phyloP scores from a whole-genome alignment of 1,140 invertebrate genomes.

The Octopus bimaculoides region DNA sequence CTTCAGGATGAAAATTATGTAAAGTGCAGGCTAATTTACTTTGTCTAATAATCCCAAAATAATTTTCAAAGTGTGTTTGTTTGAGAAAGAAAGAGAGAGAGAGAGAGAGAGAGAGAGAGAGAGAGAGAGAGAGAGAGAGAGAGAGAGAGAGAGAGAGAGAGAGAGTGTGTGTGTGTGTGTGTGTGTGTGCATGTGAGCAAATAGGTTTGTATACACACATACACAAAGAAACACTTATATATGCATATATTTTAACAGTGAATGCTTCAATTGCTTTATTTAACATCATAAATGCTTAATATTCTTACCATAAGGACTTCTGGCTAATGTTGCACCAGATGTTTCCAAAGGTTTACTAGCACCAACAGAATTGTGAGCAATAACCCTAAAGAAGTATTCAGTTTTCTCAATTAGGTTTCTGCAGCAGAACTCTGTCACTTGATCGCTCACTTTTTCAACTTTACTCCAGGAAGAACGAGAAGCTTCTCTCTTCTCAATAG shows the following conservation, averaged over 20 bases:
- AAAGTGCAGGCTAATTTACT: no score
- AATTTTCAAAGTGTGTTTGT: background rate
- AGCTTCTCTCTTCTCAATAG: slow-evolving; percentile 87
- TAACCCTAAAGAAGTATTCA: slow-evolving; percentile 65
- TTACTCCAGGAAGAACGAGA: slow-evolving; percentile 63
- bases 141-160: background rate
- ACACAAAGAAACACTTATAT: no score
- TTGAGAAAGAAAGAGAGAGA: background rate
- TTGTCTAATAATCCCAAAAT: no score
- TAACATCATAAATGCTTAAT: no score
- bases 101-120: background rate
- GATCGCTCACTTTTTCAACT: slow-evolving; percentile 73
- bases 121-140: background rate
- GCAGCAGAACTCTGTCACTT: slow-evolving; percentile 69
- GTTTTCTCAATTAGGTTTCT: slow-evolving; percentile 68
- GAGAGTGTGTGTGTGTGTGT: background rate
- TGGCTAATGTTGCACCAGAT: slow-evolving; percentile 82
- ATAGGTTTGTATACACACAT: background rate
- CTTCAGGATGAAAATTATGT: no score
- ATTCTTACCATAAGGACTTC: slow-evolving; percentile 67
- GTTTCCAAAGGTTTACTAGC: slow-evolving; percentile 80
- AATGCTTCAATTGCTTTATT: no score
- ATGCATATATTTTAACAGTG: no score
- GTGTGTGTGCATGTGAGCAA: background rate
- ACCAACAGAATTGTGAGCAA: slow-evolving; percentile 88